phyloP scores from a whole-genome alignment of 2,797 vertebrate genomes.

The Spheniscus humboldti region DNA sequence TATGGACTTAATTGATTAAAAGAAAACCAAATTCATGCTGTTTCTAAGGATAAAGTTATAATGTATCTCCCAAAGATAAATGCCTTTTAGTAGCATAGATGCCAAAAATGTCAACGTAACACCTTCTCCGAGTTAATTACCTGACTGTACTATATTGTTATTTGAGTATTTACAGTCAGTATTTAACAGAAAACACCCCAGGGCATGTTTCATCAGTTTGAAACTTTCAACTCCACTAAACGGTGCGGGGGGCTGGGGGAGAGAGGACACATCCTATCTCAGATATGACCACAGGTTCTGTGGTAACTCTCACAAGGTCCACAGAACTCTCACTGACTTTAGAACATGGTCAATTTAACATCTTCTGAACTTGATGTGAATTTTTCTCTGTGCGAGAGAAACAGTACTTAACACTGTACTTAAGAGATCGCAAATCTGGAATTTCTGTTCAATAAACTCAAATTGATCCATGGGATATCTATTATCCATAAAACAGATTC shows the following conservation, averaged over 20 bases:
- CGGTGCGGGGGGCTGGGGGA: fast-evolving
- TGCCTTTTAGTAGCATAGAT: not conserved
- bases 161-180: not conserved
- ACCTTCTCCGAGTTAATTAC: not conserved
- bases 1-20: not conserved
- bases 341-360: not conserved
- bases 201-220: not conserved
- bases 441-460: not conserved
- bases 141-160: not conserved
- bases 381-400: not conserved
- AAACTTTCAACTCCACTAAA: not conserved
- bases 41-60: not conserved
- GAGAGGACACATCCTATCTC: not conserved
- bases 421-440: not conserved
- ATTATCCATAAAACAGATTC: not conserved
- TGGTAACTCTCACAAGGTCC: not conserved
- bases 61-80: not conserved
- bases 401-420: not conserved
- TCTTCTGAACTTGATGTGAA: not conserved
- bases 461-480: not conserved
- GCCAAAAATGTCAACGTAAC: not conserved
- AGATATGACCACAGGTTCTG: not conserved
- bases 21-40: not conserved
- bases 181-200: not conserved
- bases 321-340: not conserved